phyloP scores from a whole-genome alignment of 2,888 invertebrate species.

The Trypoxylon attenuatum region DNA sequence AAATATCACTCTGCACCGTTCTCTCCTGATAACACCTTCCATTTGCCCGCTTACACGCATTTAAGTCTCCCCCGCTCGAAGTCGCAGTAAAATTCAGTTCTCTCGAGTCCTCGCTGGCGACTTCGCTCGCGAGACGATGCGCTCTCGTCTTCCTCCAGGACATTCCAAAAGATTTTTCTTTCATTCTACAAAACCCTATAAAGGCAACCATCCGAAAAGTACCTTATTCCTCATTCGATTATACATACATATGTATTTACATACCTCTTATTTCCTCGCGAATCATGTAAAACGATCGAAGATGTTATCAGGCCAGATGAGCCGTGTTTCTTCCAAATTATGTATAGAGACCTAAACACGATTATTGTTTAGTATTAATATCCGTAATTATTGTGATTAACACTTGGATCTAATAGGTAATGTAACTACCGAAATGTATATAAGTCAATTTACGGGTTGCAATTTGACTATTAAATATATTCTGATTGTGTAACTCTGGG shows the following conservation, averaged over 20 bases:
- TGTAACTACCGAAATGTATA: conserved; percentile 50
- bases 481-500: conserved; percentile 39
- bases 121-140: too few species aligned
- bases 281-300: conserved; percentile 12
- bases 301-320: conserved; percentile 55
- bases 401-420: conserved; percentile 38
- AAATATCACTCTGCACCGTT: conserved; percentile 39
- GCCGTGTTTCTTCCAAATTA: conserved; percentile 41
- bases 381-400: conserved; percentile 51
- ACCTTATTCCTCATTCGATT: too few species aligned
- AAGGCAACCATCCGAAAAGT: background rate
- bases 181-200: background rate
- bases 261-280: background rate
- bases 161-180: too few species aligned
- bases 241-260: background rate
- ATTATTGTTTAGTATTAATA: conserved; percentile 50
- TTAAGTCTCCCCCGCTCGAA: background rate
- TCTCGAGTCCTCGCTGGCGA: too few species aligned
- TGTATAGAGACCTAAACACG: conserved; percentile 44
- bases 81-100: too few species aligned
- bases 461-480: conserved; percentile 53
- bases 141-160: too few species aligned
- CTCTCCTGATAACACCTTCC: conserved; percentile 54
- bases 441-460: conserved; percentile 52
- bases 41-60: conserved; percentile 7